A percentile compares a stretch with the other conserved stretches of the same genome.
Conservation (phyloP, 2,888 invertebrate species). For the Dasysyrphus tricinctus region DNA sequence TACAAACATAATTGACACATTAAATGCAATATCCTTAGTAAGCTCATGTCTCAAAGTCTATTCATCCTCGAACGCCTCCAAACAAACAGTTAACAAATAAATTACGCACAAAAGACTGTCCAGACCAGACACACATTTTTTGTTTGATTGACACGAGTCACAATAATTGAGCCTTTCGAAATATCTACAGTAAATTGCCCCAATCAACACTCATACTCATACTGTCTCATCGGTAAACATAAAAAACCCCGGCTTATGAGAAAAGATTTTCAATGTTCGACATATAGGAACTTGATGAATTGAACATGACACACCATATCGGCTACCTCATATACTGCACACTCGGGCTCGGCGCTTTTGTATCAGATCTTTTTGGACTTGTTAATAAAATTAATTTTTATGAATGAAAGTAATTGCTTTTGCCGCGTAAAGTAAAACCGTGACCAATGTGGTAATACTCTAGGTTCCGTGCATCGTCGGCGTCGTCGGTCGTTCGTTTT, state of each 20-base stretch:
- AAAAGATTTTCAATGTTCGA: constrained; percentile 41
- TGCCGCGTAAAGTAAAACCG: constrained; percentile 5
- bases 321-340: not conserved
- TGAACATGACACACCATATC: constrained; percentile 44
- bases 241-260: constrained; percentile 11
- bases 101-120: not conserved
- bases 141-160: constrained; percentile 9
- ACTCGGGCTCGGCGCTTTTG: not conserved
- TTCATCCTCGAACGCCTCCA: not conserved
- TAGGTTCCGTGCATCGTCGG: not conserved
- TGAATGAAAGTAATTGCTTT: constrained; percentile 64
- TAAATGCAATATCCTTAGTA: not conserved
- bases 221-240: constrained; percentile 39
- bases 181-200: constrained; percentile 11
- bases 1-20: not conserved
- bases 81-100: not conserved
- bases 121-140: not conserved
- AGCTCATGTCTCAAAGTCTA: not conserved
- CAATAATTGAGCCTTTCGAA: constrained; percentile 8
- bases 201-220: not conserved
- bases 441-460: constrained; percentile 32
- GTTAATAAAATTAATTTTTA: constrained; percentile 64
- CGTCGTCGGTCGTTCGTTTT: not conserved
- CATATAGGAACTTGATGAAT: not conserved
- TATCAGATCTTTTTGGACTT: constrained; percentile 8